Evolutionary conservation across 2,888 invertebrate genomes (phyloP).

Genomic region (Enoplolaimus lenunculus): DNA sequence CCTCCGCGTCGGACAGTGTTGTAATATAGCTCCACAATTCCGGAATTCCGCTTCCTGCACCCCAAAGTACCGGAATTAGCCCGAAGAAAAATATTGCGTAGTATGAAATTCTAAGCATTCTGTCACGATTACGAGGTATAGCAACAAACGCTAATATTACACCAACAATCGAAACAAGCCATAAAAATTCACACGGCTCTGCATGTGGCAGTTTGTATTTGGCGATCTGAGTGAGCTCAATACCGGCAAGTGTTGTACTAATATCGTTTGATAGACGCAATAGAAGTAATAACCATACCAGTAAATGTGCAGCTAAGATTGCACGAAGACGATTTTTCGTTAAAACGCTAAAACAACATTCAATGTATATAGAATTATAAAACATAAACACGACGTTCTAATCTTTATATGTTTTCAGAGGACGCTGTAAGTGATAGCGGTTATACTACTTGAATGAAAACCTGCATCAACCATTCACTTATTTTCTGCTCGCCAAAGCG

Average conservation of each 20-base stretch:
- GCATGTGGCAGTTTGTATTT: constrained; percentile 81
- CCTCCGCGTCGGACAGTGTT: neutral
- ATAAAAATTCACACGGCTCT: constrained; percentile 80
- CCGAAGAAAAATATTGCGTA: constrained; percentile 66
- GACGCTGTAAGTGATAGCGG: too few species aligned
- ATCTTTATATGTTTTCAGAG: too few species aligned
- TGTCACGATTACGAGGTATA: constrained; percentile 63
- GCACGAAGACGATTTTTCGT: constrained; percentile 89
- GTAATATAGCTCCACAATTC: neutral
- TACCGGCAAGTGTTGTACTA: constrained; percentile 32
- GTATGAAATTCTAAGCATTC: constrained; percentile 58
- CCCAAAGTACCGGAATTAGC: constrained; percentile 64
- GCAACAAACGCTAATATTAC: constrained; percentile 73
- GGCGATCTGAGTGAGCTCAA: constrained; percentile 82
- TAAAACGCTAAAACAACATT: constrained; percentile 63
- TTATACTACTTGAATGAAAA: too few species aligned
- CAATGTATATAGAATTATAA: too few species aligned
- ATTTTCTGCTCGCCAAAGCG: too few species aligned
- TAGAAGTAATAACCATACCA: constrained; percentile 74
- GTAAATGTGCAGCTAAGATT: constrained; percentile 79
- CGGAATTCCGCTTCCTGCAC: constrained; percentile 44
- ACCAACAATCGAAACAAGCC: constrained; percentile 67
- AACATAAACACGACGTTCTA: too few species aligned
- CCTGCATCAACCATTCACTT: too few species aligned
- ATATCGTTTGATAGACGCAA: constrained; percentile 78